Evolutionary conservation across 2,797 vertebrate species (phyloP), one percentile per base, ranked within the genome.

Genomic region (Lophotriccus pileatus): DNA sequence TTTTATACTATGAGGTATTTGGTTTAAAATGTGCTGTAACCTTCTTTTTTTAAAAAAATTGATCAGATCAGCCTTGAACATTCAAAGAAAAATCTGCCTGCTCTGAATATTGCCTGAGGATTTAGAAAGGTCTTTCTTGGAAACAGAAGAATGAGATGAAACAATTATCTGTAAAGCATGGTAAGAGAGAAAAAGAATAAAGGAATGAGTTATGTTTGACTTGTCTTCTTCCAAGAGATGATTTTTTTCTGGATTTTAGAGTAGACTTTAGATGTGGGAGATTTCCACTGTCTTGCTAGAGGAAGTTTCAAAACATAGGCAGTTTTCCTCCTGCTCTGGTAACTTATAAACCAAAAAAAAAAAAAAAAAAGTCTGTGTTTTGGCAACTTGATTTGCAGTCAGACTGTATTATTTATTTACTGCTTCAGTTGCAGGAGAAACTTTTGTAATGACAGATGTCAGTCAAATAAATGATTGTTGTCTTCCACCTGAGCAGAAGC

Each of bases 71-170:
- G 93, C 85, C 94, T 94, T 94, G 85, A 96, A 95, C 70, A 64
- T 70, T 95, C 89, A 96, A 95, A 97, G 87, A 87, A 91, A 94
- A 96, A 89, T 79, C 87, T 86, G 82, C 77, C 85, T 93, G 91
- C 70, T 96, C 94, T 90, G 80, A 95, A 87, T 95, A 95, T 89
- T 94, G 95, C 95, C 95, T 96, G 87, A 97, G 94, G 95, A 94
- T 94, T 96, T 95, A 87, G 93, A 94, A 91, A 74, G 85, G 56
- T 90, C 93, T 91, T 90, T 89, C 87, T 87, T 95, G 80, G 94
- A 94, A 96, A 96, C 91, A 92, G 91, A 96, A 89, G 87, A 92
- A 88, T 25, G 34, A 95, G 90, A 97, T 94, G 95, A 96, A 97
- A 96, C 83, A 77, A 44, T 95, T 91, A 63, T 94, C 93, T 90